These are phyloP conservation scores for Tichodroma muraria DNA, from an alignment of 2,113 vertebrate genomes.

Conservation along the genomic window DNA sequence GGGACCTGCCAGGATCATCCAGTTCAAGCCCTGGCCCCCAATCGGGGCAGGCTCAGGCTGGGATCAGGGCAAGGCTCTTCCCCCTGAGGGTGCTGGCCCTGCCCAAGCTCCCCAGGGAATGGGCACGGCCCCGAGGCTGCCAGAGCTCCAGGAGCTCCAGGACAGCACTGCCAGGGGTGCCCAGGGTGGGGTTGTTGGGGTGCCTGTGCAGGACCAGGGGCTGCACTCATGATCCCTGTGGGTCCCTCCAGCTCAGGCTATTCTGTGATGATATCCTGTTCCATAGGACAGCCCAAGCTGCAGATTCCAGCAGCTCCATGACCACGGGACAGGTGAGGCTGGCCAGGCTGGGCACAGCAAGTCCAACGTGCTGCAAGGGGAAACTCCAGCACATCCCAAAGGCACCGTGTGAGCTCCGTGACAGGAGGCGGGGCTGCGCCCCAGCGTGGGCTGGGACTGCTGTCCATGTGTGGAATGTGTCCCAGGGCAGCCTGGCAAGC, in stretches of 20 bases:
- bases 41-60: background rate
- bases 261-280: background rate
- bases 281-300: background rate
- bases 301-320: background rate
- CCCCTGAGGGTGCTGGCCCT: background rate
- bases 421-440: rapidly evolving
- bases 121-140: background rate
- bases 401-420: background rate
- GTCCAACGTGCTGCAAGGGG: background rate
- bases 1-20: background rate
- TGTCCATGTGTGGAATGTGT: rapidly evolving
- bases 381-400: background rate
- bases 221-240: rapidly evolving
- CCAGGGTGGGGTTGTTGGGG: background rate
- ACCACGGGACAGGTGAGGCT: background rate
- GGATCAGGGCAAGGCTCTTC: background rate
- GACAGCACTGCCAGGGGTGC: background rate
- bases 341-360: background rate
- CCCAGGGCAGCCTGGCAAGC: background rate
- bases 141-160: background rate
- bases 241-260: rapidly evolving
- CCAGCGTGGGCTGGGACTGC: background rate
- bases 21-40: no score
- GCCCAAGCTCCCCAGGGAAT: background rate
- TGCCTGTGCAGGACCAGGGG: background rate